phyloP scores from a whole-genome alignment of 2,888 invertebrate species.

The Acanthosepion esculentum region DNA sequence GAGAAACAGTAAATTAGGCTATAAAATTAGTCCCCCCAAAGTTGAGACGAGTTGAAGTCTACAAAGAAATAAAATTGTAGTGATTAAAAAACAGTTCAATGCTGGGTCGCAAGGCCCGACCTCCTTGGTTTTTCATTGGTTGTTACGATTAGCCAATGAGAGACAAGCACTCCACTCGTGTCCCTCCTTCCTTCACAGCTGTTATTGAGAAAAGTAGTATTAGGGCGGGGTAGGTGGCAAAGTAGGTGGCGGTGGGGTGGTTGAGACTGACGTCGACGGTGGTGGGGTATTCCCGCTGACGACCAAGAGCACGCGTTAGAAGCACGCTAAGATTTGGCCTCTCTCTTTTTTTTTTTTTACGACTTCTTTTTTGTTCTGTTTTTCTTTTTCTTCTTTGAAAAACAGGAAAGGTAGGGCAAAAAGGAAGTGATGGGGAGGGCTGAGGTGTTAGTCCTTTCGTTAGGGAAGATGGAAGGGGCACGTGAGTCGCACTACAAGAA shows the following conservation, averaged over 20 bases:
- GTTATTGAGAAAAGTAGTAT: constrained; percentile 33
- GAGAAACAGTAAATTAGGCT: neutral
- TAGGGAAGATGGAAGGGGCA: neutral
- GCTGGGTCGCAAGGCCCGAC: neutral
- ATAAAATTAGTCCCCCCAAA: neutral
- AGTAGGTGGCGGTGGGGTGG: neutral
- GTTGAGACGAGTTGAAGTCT: neutral
- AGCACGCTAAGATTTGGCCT: constrained; percentile 21
- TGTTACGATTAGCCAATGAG: neutral
- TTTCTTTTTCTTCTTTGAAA: neutral
- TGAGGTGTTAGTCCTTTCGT: neutral
- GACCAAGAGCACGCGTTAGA: neutral
- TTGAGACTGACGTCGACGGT: neutral
- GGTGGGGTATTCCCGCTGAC: neutral
- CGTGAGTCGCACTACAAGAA: neutral
- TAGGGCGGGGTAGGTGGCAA: neutral
- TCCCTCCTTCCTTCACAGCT: neutral
- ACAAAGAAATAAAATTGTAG: neutral
- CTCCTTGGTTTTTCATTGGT: neutral
- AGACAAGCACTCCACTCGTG: neutral
- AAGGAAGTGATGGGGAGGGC: neutral
- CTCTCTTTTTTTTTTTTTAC: neutral
- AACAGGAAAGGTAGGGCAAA: constrained; percentile 7
- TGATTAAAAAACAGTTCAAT: neutral
- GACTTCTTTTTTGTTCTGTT: neutral